phyloP scores from a whole-genome alignment of 1,140 invertebrate species.

The Berghia stephanieae region DNA sequence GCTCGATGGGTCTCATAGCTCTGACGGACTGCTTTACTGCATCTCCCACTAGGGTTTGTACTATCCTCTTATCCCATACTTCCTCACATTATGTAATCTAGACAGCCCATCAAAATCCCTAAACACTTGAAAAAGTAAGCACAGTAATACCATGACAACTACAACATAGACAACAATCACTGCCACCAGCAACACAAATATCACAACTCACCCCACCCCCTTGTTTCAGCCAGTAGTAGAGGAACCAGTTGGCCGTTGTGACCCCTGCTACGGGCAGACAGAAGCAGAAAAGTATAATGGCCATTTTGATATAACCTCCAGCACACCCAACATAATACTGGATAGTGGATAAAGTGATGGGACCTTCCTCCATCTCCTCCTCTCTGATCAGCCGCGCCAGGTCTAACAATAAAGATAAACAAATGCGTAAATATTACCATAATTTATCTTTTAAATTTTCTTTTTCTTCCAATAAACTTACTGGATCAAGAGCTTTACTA shows the following conservation, averaged over 20 bases:
- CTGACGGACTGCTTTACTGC: too few species aligned
- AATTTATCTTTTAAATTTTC: too few species aligned
- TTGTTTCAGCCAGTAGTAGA: constrained; percentile 74
- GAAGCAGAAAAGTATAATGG: constrained; percentile 71
- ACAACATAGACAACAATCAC: too few species aligned
- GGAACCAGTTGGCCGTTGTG: constrained; percentile 76
- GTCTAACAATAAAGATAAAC: constrained; percentile 36
- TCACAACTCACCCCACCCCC: constrained; percentile 65
- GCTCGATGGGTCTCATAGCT: too few species aligned
- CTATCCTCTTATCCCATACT: too few species aligned
- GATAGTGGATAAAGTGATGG: constrained; percentile 68
- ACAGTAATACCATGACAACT: background rate
- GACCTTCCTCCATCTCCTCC: constrained; percentile 68
- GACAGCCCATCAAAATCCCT: too few species aligned
- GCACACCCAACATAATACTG: constrained; percentile 71
- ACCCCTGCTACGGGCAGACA: constrained; percentile 72
- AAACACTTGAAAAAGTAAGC: background rate
- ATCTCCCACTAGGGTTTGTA: too few species aligned
- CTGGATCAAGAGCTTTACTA: too few species aligned
- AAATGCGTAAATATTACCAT: too few species aligned
- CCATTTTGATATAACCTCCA: constrained; percentile 71
- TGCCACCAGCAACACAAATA: too few species aligned
- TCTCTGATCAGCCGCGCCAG: constrained; percentile 60
- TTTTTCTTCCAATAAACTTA: too few species aligned
- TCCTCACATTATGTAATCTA: too few species aligned